Base-by-base conservation (phyloP, 37 sponge, comb jelly and placozoan species). In the Petrosia ficiformis region DNA sequence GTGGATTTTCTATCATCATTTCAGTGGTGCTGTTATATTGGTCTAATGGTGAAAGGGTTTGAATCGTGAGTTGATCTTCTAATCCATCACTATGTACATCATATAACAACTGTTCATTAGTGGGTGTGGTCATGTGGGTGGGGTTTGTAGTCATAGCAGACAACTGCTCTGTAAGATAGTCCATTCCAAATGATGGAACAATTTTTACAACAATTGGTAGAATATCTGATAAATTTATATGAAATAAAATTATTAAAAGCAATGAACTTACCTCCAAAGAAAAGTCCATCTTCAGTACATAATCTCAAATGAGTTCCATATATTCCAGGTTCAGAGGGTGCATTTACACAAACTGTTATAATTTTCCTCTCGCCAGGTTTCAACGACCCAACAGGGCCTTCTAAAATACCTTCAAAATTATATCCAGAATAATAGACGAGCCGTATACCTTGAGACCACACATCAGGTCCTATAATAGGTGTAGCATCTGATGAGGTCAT, bases 301-400 rank as follows among this genome's bases (percentile, higher is more conserved):
- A 85, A 66, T 52, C 84, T 57, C 94, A 89, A 93, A 26, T 86
- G 82, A n/a, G 87, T 72, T 54, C 78, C 83, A 52, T 78, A 93
- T 61, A 80, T 35, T 0, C 94, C 94, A 25, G 84, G 56, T 0
- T 29, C 63, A 25, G 81, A 48, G 0, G 94, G 94, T 32, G 83
- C 80, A 31, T 60, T 39, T 70, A 93, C 61, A 21, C 59, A 65
- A 33, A 93, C 77, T 35, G 67, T 75, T 21, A 93, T 71, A 44
- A 59, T 78, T 2, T 60, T 57, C 74, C 82, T 86, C 44, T 70
- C 59, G 28, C 72, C 80, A 1, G 82, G 83, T 5, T 22, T 24
- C 22, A 86, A 59, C 31, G 33, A 19, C 31, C 79, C 87, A n/a
- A 82, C 72, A 2, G 42, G 35, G 4, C 89, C 67, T 36, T 65